A percentile compares a stretch with the other conserved stretches of the same genome.
phyloP scores from a whole-genome alignment of 1,140 invertebrate genomes.

The Polypedilum pembai region DNA sequence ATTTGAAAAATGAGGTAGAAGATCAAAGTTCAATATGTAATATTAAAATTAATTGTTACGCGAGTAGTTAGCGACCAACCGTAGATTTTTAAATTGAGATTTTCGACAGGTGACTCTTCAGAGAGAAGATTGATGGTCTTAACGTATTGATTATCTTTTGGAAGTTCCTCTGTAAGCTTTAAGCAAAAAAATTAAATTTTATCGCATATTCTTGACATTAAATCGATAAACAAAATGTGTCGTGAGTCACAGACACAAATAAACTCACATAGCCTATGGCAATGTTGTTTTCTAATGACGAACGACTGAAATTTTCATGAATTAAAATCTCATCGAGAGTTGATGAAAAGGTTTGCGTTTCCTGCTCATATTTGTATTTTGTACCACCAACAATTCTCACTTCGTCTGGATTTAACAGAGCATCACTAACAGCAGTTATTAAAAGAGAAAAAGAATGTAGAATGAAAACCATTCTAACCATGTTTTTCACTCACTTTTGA shows the following conservation, averaged over 20 bases:
- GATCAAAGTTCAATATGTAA: too few species aligned
- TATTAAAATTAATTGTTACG: too few species aligned
- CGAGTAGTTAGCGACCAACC: background rate
- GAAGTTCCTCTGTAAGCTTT: background rate
- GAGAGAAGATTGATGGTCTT: background rate
- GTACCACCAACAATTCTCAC: background rate
- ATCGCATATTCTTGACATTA: background rate
- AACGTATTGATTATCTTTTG: background rate
- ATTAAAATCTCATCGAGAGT: background rate
- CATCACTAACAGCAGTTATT: background rate
- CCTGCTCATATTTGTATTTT: background rate
- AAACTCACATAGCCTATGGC: slow-evolving; percentile 24
- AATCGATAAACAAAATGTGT: background rate
- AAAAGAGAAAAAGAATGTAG: too few species aligned
- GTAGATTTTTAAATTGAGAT: background rate
- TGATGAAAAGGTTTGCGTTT: background rate
- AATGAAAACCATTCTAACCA: background rate
- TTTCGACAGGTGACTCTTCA: background rate
- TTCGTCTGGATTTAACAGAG: background rate
- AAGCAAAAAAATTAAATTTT: background rate
- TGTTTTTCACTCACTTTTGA: background rate
- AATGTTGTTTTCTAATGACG: slow-evolving; percentile 25
- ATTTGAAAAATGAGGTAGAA: background rate
- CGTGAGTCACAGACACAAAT: background rate
- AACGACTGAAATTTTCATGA: background rate